Evolutionary conservation across 1,140 invertebrate genomes (phyloP).

Genomic region (Oscheius sp.): DNA sequence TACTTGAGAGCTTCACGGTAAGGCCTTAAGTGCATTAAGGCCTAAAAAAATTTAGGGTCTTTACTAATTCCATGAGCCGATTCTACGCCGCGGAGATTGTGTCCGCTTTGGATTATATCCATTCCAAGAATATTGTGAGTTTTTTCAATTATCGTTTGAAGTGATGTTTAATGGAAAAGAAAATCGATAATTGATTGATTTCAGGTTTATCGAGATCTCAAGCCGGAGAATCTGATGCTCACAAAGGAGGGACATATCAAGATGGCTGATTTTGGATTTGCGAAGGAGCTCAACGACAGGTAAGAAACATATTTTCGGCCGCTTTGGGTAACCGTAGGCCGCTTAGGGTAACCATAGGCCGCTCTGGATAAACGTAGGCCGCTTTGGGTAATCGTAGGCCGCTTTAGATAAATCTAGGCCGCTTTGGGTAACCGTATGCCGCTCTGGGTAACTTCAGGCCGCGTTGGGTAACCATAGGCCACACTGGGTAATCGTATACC

Average conservation of each 20-base stretch:
- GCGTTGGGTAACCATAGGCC: too few species aligned
- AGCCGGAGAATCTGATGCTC: constrained; percentile 87
- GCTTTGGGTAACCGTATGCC: too few species aligned
- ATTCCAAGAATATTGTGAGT: constrained; percentile 66
- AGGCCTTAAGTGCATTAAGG: neutral
- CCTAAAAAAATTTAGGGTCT: constrained; percentile 71
- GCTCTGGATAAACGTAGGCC: too few species aligned
- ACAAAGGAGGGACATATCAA: constrained; percentile 89
- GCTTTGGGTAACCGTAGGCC: too few species aligned
- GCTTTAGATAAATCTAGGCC: too few species aligned
- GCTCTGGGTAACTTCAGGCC: too few species aligned
- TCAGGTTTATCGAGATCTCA: constrained; percentile 72
- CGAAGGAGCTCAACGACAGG: constrained; percentile 81
- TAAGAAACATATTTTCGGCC: too few species aligned
- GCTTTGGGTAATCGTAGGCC: too few species aligned
- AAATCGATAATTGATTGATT: too few species aligned
- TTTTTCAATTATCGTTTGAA: neutral
- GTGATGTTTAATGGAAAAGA: constrained; percentile 47
- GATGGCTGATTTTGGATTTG: constrained; percentile 95
- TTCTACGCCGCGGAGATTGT: constrained; percentile 94
- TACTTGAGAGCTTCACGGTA: constrained; percentile 74
- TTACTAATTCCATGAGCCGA: constrained; percentile 78
- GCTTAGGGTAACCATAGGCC: too few species aligned
- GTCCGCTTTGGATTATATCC: constrained; percentile 86
- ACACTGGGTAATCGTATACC: too few species aligned